Evolutionary conservation across 1,140 invertebrate species (phyloP), one percentile per base, ranked within the genome.

Genomic region (Conus betulinus): DNA sequence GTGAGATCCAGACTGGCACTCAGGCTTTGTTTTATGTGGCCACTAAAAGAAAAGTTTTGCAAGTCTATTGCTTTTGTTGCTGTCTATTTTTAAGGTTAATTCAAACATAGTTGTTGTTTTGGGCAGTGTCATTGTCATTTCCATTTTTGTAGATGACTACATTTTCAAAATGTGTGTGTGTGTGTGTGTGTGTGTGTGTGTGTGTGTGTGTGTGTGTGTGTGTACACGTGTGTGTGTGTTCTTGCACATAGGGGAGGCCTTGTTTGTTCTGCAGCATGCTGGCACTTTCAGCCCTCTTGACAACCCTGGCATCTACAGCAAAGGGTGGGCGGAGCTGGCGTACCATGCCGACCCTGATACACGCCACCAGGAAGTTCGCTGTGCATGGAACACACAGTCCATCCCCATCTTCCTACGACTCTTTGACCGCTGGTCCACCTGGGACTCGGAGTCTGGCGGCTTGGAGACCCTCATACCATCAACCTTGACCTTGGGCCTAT

Each of bases 351-450:
- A 97, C 60, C 97, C 97, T 0, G 96, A 96, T 25, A 95, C 96
- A 11, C 97, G 96, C 57, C 97, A 97, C 0, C 95, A 95, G 57
- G 82, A 84, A 27, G 82, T 84, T 25, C 96, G 98, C 82, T 97
- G 97, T 27, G 98, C 98, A 0, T 97, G 98, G 39, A 96, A 96
- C 88, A 97, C 97, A 1, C 98, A 99, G 95, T 94, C 97, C 52
- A 94, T 97, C n/a, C 97, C 97, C 3, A 96, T 98, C 67, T 98
- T 98, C 94, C 96, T 98, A 0, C 96, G 98, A 39, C 98, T 99
- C 97, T 96, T 98, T 13, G 98, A 99, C 95, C 98, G 98, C 88
- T 97, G 97, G 93, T 97, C 97, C 0, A 96, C 95, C 79, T 99
- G 98, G 98, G 96, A 96, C 7, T 96, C 96, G 90, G 96, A 97